phyloP scores from a whole-genome alignment of 2,888 invertebrate species.

The Allophyes oxyacanthae region DNA sequence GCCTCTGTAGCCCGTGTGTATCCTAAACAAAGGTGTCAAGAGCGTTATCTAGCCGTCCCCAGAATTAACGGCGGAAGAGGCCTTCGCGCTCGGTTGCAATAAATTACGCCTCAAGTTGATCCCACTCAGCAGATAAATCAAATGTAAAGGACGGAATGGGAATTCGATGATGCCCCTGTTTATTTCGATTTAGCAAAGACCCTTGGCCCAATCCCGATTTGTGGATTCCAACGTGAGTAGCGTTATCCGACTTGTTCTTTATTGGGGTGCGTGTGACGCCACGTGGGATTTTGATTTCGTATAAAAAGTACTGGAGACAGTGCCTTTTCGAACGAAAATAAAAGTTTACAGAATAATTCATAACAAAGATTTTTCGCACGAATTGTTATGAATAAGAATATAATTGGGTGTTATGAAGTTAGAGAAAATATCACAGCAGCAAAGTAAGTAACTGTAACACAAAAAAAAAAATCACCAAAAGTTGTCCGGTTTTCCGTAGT shows the following conservation, averaged over 20 bases:
- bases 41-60: conserved; percentile 75
- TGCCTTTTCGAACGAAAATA: conserved; percentile 15
- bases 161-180: conserved; percentile 77
- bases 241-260: conserved; percentile 62
- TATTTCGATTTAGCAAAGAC: conserved; percentile 69
- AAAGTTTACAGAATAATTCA: conserved; percentile 17
- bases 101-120: conserved; percentile 81
- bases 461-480: conserved; percentile 8
- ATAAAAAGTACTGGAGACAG: conserved; percentile 28
- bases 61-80: conserved; percentile 77
- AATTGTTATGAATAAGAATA: too few relatives aligned
- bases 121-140: conserved; percentile 83
- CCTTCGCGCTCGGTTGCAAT: conserved; percentile 70
- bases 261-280: conserved; percentile 53
- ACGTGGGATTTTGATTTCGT: conserved; percentile 40
- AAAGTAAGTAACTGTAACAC: not conserved
- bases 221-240: conserved; percentile 66
- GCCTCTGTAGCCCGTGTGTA: conserved; percentile 36
- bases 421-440: not conserved
- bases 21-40: conserved; percentile 72
- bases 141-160: conserved; percentile 78
- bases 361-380: too few relatives aligned
- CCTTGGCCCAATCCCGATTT: conserved; percentile 64
- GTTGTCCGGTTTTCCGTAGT: conserved; percentile 25
- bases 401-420: not conserved